phyloP scores from a whole-genome alignment of 2,113 vertebrate genomes.

The Platysteira castanea region DNA sequence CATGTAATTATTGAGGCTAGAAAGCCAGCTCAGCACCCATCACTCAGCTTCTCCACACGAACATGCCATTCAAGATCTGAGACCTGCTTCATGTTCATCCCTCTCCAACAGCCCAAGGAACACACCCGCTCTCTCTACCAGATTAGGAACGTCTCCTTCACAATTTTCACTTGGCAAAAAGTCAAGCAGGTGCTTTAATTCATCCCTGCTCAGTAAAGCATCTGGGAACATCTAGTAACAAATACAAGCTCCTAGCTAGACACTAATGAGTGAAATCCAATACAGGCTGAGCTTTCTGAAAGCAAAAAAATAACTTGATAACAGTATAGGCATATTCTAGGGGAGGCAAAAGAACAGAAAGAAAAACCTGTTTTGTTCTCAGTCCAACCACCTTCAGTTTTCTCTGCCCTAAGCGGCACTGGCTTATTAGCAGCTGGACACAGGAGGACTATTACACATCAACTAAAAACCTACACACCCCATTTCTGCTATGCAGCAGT shows the following conservation, averaged over 20 bases:
- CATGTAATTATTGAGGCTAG: neutral
- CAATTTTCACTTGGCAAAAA: neutral
- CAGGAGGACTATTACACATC: neutral
- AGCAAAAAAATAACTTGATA: neutral
- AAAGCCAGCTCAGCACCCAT: neutral
- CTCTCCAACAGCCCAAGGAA: neutral
- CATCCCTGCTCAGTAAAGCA: neutral
- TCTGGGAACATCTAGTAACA: neutral
- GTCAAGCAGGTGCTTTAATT: neutral
- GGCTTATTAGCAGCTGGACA: neutral
- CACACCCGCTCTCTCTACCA: accelerated
- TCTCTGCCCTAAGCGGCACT: neutral
- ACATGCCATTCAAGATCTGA: neutral
- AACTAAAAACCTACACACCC: neutral
- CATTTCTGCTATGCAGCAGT: neutral
- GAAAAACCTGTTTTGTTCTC: neutral
- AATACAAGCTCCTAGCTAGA: neutral
- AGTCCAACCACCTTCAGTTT: neutral
- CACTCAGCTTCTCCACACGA: neutral
- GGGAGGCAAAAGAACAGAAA: neutral
- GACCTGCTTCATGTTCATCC: neutral
- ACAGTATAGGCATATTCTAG: neutral
- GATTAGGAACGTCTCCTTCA: neutral
- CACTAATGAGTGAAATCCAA: neutral
- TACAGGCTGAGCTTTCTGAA: neutral